Evolutionary conservation across 2,113 vertebrate species (phyloP), one percentile per base, ranked within the genome.

Genomic region (Ciconia stormi): DNA sequence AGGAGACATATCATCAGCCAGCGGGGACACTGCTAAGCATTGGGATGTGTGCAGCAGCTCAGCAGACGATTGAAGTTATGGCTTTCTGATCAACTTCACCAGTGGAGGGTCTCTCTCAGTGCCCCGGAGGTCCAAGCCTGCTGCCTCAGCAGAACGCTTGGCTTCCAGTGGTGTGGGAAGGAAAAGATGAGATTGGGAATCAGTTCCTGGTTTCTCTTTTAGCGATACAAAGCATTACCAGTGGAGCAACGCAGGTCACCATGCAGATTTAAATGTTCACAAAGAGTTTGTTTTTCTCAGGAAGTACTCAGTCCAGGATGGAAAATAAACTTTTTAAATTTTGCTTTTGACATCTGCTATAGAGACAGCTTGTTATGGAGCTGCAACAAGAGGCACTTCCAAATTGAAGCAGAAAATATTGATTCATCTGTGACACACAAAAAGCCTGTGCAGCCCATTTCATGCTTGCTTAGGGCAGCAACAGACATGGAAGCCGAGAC

Each of bases 241-340:
- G 13, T 66, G 56, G n/a, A 93, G 87, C 59, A 87, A 56, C 0
- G 0, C 36, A 30, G 73, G 91, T 93, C 83, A 89, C 30, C 84
- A 8, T 0, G 10, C 50, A 55, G 71, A 81, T 87, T 95, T 78
- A 83, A 90, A 61, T 89, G 67, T 83, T 88, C 62, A 55, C 81
- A 58, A 72, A n/a, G 65, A 67, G 73, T 76, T 95, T 92, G 65
- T 93, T 94, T 94, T 95, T 82, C 71, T 95, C 46, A 69, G 91
- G 93, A 95, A 94, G 50, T 70, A 50, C 63, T 86, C 22, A 30
- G 16, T 66, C 73, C 5, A 2, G n/a, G 67, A 83, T 34, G 42
- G 93, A 97, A 95, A 95, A 94, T 70, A 88, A 95, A 78, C 79
- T 80, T 67, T 27, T 89, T 50, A 5, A 62, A 70, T 93, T 91